Percentiles rank a stretch among this genome's conserved stretches.
Conservation (phyloP, 2,797 vertebrate genomes). For the Moxostoma hubbsi region DNA sequence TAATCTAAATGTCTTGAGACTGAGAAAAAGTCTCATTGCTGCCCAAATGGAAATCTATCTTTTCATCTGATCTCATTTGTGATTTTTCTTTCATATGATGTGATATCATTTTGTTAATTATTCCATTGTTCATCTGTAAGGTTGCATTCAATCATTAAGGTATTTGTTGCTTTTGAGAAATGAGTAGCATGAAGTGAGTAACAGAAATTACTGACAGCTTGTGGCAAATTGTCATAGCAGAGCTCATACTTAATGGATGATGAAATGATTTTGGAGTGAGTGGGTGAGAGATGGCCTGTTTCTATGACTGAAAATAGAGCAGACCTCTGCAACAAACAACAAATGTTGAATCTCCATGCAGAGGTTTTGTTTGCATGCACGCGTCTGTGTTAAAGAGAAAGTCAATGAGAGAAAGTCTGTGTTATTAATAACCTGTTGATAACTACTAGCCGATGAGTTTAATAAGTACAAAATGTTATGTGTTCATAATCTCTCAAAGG, state of each 20-base stretch:
- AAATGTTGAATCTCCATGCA: neutral
- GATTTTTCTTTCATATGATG: too few relatives aligned
- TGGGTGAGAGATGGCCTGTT: constrained; percentile 30
- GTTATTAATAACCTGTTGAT: neutral
- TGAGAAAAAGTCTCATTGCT: too few relatives aligned
- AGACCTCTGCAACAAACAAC: constrained; percentile 22
- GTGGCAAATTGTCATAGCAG: constrained; percentile 5
- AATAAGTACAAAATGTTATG: neutral
- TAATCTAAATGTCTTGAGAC: too few relatives aligned
- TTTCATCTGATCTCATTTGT: too few relatives aligned
- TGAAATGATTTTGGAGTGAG: constrained; percentile 32
- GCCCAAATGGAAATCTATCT: too few relatives aligned
- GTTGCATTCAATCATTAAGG: neutral
- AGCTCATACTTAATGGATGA: constrained; percentile 26
- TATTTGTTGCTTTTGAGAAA: neutral
- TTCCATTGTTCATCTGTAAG: neutral
- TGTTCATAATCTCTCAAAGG: too few relatives aligned
- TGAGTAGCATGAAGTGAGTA: neutral
- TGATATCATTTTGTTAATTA: too few relatives aligned
- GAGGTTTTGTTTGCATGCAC: neutral
- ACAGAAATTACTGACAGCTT: constrained; percentile 10
- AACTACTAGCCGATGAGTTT: neutral
- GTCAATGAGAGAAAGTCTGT: neutral
- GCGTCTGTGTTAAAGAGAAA: constrained; percentile 3
- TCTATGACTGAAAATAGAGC: constrained; percentile 25